These are phyloP conservation scores for Portunus trituberculatus DNA, from an alignment of 1,140 invertebrate species.

Conservation along the genomic window DNA sequence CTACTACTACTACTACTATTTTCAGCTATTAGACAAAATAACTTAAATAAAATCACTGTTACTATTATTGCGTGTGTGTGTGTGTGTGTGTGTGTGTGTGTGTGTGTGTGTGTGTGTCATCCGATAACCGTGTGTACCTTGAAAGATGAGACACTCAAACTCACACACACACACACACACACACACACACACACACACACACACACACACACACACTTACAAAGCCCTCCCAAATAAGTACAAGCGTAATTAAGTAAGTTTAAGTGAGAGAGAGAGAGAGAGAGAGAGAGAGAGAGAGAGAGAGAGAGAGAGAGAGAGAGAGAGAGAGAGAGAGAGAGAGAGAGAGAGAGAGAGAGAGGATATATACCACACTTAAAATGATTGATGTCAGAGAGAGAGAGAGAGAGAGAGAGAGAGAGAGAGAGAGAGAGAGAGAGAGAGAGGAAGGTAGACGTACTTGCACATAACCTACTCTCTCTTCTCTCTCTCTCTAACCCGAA, in stretches of 20 bases:
- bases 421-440: background rate
- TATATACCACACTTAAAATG: too few relatives aligned
- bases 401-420: background rate
- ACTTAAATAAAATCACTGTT: background rate
- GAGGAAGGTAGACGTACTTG: too few relatives aligned
- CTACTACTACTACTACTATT: slow-evolving; percentile 4
- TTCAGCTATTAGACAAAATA: too few relatives aligned
- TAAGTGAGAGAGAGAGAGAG: slow-evolving; percentile 46
- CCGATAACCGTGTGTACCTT: too few relatives aligned
- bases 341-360: background rate
- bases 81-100: slow-evolving; percentile 45
- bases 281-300: too few relatives aligned
- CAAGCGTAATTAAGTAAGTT: slow-evolving; percentile 21
- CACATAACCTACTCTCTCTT: too few relatives aligned
- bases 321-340: slow-evolving; percentile 32
- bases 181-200: slow-evolving; percentile 28
- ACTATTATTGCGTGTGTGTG: slow-evolving; percentile 21
- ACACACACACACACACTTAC: background rate
- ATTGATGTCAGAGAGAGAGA: background rate
- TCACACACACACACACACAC: slow-evolving; percentile 43
- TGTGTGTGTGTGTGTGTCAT: slow-evolving; percentile 41
- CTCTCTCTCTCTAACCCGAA: too few relatives aligned
- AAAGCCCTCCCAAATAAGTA: background rate
- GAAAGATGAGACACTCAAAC: too few relatives aligned
- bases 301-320: slow-evolving; percentile 31